Conservation (phyloP, 2,797 vertebrate genomes). For the Potorous gilbertii region DNA sequence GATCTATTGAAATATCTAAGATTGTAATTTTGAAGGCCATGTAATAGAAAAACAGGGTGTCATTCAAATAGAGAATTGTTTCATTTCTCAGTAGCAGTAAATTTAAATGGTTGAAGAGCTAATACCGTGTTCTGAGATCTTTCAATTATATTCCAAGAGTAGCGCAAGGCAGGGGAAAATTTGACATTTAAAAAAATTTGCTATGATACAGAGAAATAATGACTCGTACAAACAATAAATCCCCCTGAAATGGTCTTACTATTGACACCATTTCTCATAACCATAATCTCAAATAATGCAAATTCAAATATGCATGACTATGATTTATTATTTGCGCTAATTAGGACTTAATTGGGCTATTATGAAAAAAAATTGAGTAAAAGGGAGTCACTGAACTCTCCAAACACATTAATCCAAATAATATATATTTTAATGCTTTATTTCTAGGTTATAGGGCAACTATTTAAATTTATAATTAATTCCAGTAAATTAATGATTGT, state of each 20-base stretch:
- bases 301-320: neutral
- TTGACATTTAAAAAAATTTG: neutral
- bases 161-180: neutral
- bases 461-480: neutral
- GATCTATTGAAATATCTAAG: no score
- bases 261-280: neutral
- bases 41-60: neutral
- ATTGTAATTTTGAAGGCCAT: neutral
- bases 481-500: neutral
- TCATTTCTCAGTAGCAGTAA: neutral
- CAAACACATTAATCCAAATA: neutral
- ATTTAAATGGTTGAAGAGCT: neutral
- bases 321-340: neutral
- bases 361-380: neutral
- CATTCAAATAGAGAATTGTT: neutral
- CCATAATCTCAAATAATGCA: neutral
- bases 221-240: neutral
- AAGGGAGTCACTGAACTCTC: neutral
- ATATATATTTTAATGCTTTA: no score
- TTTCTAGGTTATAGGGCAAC: neutral
- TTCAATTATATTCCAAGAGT: neutral
- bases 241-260: neutral
- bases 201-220: neutral
- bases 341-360: neutral
- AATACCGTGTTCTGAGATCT: neutral